Evolutionary conservation across 2,888 invertebrate species (phyloP).

Genomic region (Dromius quadrimaculatus): DNA sequence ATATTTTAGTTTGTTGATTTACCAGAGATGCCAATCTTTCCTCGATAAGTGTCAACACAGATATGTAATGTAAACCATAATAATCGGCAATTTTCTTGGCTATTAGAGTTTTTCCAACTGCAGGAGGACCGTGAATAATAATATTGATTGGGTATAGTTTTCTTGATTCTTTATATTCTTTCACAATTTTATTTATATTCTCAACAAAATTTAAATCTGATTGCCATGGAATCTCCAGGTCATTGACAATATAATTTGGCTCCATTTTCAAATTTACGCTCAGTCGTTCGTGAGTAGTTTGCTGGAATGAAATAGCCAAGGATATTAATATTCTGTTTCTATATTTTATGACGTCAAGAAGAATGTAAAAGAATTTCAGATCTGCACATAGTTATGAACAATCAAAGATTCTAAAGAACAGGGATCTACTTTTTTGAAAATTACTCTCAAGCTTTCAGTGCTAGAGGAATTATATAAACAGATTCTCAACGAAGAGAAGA

Average conservation of each 20-base stretch:
- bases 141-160: slow-evolving; percentile 72
- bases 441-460: no score
- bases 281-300: slow-evolving; percentile 70
- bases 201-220: slow-evolving; percentile 69
- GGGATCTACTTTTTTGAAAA: no score
- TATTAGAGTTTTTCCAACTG: slow-evolving; percentile 74
- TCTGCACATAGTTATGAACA: no score
- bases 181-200: slow-evolving; percentile 65
- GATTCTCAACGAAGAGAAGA: no score
- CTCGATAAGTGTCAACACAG: slow-evolving; percentile 69
- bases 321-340: background rate
- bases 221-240: slow-evolving; percentile 69
- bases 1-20: slow-evolving; percentile 57
- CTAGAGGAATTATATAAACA: no score
- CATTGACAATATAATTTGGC: slow-evolving; percentile 70
- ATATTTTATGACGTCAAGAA: background rate
- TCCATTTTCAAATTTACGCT: slow-evolving; percentile 73
- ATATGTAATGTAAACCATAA: slow-evolving; percentile 72
- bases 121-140: slow-evolving; percentile 75
- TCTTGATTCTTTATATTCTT: slow-evolving; percentile 69
- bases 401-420: no score
- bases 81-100: slow-evolving; percentile 70
- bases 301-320: slow-evolving; percentile 63
- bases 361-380: no score
- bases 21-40: slow-evolving; percentile 72